Evolutionary conservation across 1,140 invertebrate species (phyloP), one percentile per base, ranked within the genome.

Genomic region (Caenorhabditis remanei): DNA sequence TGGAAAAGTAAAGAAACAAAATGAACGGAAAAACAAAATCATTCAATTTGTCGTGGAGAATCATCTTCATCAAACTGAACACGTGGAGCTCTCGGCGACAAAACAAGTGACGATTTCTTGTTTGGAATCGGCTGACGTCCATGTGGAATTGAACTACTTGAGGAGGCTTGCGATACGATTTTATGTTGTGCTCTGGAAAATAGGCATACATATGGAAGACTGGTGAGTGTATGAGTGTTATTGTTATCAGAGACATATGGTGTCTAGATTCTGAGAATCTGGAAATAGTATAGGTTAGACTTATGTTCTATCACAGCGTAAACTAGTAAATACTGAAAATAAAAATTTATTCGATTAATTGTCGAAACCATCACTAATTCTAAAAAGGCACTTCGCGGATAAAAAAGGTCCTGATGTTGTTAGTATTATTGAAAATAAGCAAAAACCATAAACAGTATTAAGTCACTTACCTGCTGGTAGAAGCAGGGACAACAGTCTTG

Each of bases 41-140:
- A 79, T 53, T 85, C 84, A 85, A 63, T 82, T 55, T 83, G 71
- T 53, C 87, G 21, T 14, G 87, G 87, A 48, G 87, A 87, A 48
- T 89, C 88, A 83, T 89, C 88, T 21, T 89, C 88, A 65, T 88
- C 88, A 48, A 89, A 89, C 71, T 85, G 55, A 24, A 88, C 86
- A 40, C 84, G 84, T 16, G 88, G 88, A 14, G 88, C 88, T 53
- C 87, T 48, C 32, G 88, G 88, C 43, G 88, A 88, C 58, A 85
- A 41, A 40, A 50, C 71, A 79, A 79, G 71, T n/a, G 61, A 19
- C 24, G 16, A 41, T 53, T 87, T 65, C 32, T 75, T 82, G 41
- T 56, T 75, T 9, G 13, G n/a, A 53, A 40, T 16, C 13, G 63
- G 48, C 21, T 19, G 46, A 24, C 65, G 86, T 56, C 87, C 43